Percentiles rank a stretch among this genome's conserved stretches.
Conservation (phyloP, 2,888 invertebrate species). For the Drosophila borealis region DNA sequence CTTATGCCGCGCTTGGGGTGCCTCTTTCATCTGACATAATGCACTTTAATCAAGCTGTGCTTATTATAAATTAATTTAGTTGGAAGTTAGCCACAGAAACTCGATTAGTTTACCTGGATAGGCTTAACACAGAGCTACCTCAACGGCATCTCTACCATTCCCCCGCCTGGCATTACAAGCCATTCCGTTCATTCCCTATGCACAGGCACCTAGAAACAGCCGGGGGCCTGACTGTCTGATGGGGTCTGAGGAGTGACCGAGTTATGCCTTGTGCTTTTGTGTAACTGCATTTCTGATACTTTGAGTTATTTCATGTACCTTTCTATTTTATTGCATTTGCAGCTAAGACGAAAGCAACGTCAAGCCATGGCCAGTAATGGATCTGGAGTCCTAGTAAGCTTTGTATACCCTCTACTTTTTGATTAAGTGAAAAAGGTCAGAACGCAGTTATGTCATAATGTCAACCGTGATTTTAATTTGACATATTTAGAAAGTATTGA, state of each 20-base stretch:
- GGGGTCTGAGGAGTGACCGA: not conserved
- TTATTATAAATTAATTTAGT: constrained; percentile 68
- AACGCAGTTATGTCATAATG: too few relatives aligned
- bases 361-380: not conserved
- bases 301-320: not conserved
- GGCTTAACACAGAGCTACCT: constrained; percentile 36
- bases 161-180: not conserved
- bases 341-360: not conserved
- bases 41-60: constrained; percentile 53
- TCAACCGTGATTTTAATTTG: too few relatives aligned
- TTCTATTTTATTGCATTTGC: constrained; percentile 13
- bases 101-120: constrained; percentile 55
- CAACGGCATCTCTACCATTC: not conserved
- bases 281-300: constrained; percentile 15
- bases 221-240: constrained; percentile 14
- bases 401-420: not conserved
- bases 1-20: constrained; percentile 5
- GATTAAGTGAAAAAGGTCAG: too few relatives aligned
- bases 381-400: not conserved
- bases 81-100: constrained; percentile 35
- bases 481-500: too few relatives aligned
- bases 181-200: constrained; percentile 23
- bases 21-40: constrained; percentile 15
- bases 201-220: constrained; percentile 16
- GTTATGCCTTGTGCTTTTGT: not conserved